Evolutionary conservation across 2,113 vertebrate genomes (phyloP), one percentile per base, ranked within the genome.

Genomic region (Xyliphius kryptos): DNA sequence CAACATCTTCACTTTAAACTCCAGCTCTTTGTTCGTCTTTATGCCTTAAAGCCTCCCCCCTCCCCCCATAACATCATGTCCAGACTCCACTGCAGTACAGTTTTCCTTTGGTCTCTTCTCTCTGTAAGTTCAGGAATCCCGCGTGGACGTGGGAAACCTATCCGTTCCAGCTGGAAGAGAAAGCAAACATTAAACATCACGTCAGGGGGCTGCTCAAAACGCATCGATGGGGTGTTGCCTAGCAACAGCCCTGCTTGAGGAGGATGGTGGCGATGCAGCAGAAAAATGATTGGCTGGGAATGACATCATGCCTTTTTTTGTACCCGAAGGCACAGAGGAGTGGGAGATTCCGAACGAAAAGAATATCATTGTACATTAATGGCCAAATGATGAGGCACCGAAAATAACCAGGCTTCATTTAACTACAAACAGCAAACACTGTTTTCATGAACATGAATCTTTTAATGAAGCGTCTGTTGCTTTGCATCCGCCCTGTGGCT

Each of bases 251-350:
- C 52, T 21, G 67, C 74, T 73, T 70, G 26, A 72, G 73, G 77
- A 85, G 82, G 82, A 80, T 78, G 66, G 78, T 74, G 49, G 73
- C 80, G 76, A 83, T 86, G 83, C 82, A 82, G 85, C 76, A 64
- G 71, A 77, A 81, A 80, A 79, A 76, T 82, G 82, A 89, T 87
- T 89, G 87, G 87, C 71, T 77, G 68, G 74, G 79, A 73, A 82
- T 89, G 80, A 89, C 86, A 86, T 89, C 85, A 88, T 84, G 67
- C 69, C 58, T 57, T 56, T 61, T 47, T 57, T 59, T n/a, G n/a
- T n/a, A 50, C 74, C 66, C 75, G 73, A 77, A 81, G 76, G 75
- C 75, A 53, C 77, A 81, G 70, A 77, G 73, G 79, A 76, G 71
- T 78, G 72, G 74, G 76, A 78, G 68, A 63, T 74, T 71, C 68